Evolutionary conservation across 2,113 vertebrate genomes (phyloP), one percentile per base, ranked within the genome.

Genomic region (Rhinolophus ferrumequinum): DNA sequence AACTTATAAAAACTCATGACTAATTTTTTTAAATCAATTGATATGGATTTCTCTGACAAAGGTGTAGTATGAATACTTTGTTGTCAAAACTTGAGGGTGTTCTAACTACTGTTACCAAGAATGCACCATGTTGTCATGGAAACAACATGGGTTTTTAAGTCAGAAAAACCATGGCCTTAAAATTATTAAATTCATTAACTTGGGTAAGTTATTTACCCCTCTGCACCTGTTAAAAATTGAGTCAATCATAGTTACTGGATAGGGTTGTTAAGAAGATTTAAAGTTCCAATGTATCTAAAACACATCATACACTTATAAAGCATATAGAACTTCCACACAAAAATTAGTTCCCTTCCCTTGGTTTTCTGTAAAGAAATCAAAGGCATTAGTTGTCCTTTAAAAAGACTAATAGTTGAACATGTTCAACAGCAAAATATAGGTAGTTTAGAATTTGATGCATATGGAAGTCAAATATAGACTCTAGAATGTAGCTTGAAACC

Each of bases 11-110:
- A 97, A 97, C 97, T 89, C 95, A 96, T 81, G 95, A 92, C 97
- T 97, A 97, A 97, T 97, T 97, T 64, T 44, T 44, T 44, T 6
- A 97, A 97, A 96, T 98, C 97, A 97, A 98, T 98, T 81, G 77
- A 79, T 98, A 97, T 97, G 47, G 97, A 97, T 97, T 97, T 97
- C 93, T 87, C 92, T 96, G 97, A 95, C 97, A 97, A 80, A 97
- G 96, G 93, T 98, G 87, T 95, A 96, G 73, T 80, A 95, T 94
- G 96, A 97, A 97, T 97, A 94, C 62, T 94, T 98, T 95, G 96
- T 93, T 96, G 38, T 95, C 75, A 95, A 82, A 91, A 97, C 77
- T 88, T 93, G 79, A 95, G 75, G 79, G 75, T 60, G 1, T 67
- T 83, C 52, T 47, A 95, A 84, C 24, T 12, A 69, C 44, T 58